Evolutionary conservation across 1,140 invertebrate species (phyloP).

Genomic region (Drosophila tsacasi): DNA sequence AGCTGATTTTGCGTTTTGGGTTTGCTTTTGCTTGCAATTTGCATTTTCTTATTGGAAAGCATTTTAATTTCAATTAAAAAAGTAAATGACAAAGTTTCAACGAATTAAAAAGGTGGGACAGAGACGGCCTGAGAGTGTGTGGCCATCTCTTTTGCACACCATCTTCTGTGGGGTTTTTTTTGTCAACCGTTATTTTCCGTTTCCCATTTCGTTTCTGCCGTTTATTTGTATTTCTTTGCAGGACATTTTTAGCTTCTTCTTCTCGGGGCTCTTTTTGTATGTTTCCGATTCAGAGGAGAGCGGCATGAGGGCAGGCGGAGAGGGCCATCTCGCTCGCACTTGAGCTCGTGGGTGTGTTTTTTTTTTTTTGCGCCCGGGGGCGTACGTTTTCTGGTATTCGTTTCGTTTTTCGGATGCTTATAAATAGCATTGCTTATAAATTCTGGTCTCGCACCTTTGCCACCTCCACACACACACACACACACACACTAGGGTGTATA

Average conservation of each 20-base stretch:
- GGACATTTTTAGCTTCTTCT: constrained; percentile 51
- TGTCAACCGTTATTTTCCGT: constrained; percentile 77
- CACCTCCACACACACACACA: constrained; percentile 47
- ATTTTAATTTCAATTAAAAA: constrained; percentile 84
- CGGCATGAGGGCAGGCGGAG: constrained; percentile 20
- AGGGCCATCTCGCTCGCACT: constrained; percentile 15
- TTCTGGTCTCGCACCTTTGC: constrained; percentile 59
- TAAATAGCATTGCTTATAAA: constrained; percentile 60
- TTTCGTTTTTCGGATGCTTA: constrained; percentile 51
- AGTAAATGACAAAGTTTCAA: constrained; percentile 82
- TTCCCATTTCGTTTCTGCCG: constrained; percentile 75
- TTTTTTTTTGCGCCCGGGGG: constrained; percentile 49
- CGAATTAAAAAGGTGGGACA: constrained; percentile 50
- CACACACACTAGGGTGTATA: not conserved
- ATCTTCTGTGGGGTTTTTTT: constrained; percentile 61
- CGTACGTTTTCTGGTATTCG: constrained; percentile 51
- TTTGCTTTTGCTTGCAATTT: constrained; percentile 38
- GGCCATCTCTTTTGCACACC: constrained; percentile 13
- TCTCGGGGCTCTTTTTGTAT: constrained; percentile 25
- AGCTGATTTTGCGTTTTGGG: constrained; percentile 57
- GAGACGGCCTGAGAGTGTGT: not conserved
- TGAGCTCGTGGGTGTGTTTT: constrained; percentile 17
- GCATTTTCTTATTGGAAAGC: constrained; percentile 75
- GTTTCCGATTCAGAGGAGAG: constrained; percentile 70
- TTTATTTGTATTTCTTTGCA: constrained; percentile 80